Base-by-base conservation (phyloP, 2,888 invertebrate genomes). In the Eudasyphora cyanicolor region DNA sequence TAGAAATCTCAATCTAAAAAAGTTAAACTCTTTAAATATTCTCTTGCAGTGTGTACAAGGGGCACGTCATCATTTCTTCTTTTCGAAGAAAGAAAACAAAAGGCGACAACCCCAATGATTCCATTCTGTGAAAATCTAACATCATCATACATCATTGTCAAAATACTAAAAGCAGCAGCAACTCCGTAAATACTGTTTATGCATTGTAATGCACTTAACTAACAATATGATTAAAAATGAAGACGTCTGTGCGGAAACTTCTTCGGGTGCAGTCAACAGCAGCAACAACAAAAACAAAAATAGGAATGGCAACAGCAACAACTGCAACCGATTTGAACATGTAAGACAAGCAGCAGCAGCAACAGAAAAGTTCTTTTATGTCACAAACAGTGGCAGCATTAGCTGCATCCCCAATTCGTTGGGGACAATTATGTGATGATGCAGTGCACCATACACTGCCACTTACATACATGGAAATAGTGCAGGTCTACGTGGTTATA, bases 61-160 rank as follows among this genome's bases (percentile, higher is more conserved):
- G 27, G 24, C 57, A 57, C 27, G 27, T 60, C 60, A 60, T 29
- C 60, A 14, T 29, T 29, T 60, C 32, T 29, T n/a, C 14, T 21
- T 64, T 67, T 21, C 24, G 38, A 35, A 38, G 24, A 21, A 21
- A 42, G 60, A 35, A 35, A 67, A 67, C 67, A 67, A 67, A 42
- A 67, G 67, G 5, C 67, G 42, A 67, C 42, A 64, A 64, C 64
- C 64, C 35, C 38, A 64, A 38, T 35, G 38, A 6, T 32, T 64
- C 64, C 35, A 4, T 8, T 64, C 57, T 12, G 8, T n/a, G 45
- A 12, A 54, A 73, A 24, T 21, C 42, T 10, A 75, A 57, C 80
- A 84, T 81, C 80, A 84, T 84, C 84, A 84, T 84, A 76, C 84
- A 84, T 84, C 84, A 84, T 49, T 84, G 84, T 84, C 84, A 81